phyloP scores from a whole-genome alignment of 2,113 vertebrate species.

The Toxotes chatareus region DNA sequence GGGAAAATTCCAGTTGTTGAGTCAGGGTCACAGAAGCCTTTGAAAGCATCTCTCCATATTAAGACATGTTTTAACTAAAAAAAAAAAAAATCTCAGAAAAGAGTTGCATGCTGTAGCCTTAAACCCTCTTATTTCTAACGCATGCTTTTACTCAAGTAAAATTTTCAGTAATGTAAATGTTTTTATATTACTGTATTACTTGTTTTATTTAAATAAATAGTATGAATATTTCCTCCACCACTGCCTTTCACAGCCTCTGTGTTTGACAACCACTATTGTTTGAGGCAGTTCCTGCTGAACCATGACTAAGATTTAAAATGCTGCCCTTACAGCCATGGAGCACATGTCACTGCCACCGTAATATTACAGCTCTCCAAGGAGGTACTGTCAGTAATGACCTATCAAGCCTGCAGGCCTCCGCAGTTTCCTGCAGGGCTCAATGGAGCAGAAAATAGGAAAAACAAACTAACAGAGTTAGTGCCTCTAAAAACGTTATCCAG shows the following conservation, averaged over 20 bases:
- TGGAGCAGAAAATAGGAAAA: conserved; percentile 76
- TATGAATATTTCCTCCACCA: not conserved
- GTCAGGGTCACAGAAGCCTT: no score
- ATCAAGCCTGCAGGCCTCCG: conserved; percentile 42
- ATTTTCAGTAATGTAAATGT: no score
- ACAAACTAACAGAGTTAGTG: conserved; percentile 43
- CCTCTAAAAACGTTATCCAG: conserved; percentile 30
- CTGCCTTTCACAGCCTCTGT: not conserved
- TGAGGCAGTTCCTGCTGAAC: conserved; percentile 6
- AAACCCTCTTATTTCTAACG: no score
- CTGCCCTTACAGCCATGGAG: conserved; percentile 27
- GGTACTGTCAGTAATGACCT: conserved; percentile 61
- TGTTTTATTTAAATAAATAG: not conserved
- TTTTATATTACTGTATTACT: no score
- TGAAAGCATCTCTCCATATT: no score
- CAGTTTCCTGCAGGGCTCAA: conserved; percentile 57
- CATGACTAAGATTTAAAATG: conserved; percentile 41
- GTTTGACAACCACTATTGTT: conserved; percentile 27
- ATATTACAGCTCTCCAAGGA: conserved; percentile 47
- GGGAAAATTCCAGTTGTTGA: no score
- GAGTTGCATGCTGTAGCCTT: no score
- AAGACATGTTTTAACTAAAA: no score
- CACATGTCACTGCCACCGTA: conserved; percentile 38
- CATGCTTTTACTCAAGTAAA: no score
- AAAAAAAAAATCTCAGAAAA: no score